phyloP scores from a whole-genome alignment of 2,797 vertebrate genomes.

The Urocyon cinereoargenteus region DNA sequence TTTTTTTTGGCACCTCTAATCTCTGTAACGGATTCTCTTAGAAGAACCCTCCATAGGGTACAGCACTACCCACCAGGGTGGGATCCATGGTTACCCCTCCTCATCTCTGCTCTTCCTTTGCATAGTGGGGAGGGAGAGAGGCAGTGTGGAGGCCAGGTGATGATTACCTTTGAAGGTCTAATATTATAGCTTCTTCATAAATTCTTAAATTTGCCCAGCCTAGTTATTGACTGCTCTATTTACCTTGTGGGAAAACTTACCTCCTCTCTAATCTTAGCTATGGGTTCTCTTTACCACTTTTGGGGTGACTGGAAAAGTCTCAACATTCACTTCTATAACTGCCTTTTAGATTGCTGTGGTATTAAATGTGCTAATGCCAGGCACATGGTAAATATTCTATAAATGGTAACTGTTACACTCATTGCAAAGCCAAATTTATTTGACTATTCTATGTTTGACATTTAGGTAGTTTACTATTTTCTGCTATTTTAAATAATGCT shows the following conservation, averaged over 20 bases:
- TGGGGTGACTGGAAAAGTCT: neutral
- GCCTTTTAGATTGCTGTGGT: neutral
- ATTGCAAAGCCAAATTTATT: neutral
- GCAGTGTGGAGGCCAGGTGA: neutral
- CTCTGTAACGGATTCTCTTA: neutral
- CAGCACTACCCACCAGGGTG: neutral
- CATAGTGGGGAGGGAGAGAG: neutral
- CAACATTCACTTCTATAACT: neutral
- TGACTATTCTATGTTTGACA: neutral
- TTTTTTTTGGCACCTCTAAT: neutral
- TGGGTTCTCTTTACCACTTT: slow-evolving; percentile 1
- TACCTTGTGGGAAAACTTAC: neutral
- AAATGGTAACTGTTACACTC: neutral
- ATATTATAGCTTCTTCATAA: neutral
- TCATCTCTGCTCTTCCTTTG: neutral
- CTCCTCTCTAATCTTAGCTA: neutral
- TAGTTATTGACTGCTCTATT: neutral
- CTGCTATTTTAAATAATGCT: slow-evolving; percentile 31
- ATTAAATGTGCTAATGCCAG: neutral
- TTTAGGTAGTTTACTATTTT: slow-evolving; percentile 14
- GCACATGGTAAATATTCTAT: neutral
- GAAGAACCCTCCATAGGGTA: neutral
- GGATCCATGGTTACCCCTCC: neutral
- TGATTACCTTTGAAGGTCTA: neutral
- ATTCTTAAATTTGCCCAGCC: neutral